phyloP scores from a whole-genome alignment of 2,113 vertebrate species.

The Salvator merianae region DNA sequence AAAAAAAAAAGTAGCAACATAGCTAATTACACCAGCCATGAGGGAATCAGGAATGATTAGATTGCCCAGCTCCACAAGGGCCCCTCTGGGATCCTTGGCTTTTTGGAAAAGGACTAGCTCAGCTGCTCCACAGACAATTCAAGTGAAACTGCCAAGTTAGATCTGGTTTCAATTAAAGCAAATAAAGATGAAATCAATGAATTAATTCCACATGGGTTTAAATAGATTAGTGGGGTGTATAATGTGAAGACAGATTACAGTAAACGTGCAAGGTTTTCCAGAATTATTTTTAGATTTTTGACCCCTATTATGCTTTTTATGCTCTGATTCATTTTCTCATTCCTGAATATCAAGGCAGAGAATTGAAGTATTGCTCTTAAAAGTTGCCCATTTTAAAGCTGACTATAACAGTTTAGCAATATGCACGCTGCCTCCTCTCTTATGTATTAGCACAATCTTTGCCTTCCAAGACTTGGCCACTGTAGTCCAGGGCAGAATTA shows the following conservation, averaged over 20 bases:
- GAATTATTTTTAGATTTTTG: background rate
- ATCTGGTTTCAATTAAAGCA: slow-evolving; percentile 38
- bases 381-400: background rate
- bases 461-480: background rate
- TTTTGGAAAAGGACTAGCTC: slow-evolving; percentile 18
- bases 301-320: slow-evolving; percentile 5
- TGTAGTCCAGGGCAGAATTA: too few relatives aligned
- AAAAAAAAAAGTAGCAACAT: background rate
- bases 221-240: slow-evolving; percentile 15
- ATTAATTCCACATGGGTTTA: slow-evolving; percentile 40
- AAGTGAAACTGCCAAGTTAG: slow-evolving; percentile 35
- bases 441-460: background rate
- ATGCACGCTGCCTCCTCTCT: background rate
- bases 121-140: slow-evolving; percentile 11
- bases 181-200: slow-evolving; percentile 36
- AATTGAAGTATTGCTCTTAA: background rate
- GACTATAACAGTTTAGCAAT: background rate
- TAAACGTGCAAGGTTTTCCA: slow-evolving; percentile 21
- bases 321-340: background rate
- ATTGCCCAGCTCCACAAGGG: slow-evolving; percentile 8
- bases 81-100: slow-evolving; percentile 11
- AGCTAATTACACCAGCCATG: slow-evolving; percentile 32
- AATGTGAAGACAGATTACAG: slow-evolving; percentile 21
- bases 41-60: slow-evolving; percentile 17
- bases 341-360: background rate